Percentiles rank a stretch among this genome's conserved stretches.
phyloP scores from a whole-genome alignment of 2,797 vertebrate species.

The Anguilla pacifica region DNA sequence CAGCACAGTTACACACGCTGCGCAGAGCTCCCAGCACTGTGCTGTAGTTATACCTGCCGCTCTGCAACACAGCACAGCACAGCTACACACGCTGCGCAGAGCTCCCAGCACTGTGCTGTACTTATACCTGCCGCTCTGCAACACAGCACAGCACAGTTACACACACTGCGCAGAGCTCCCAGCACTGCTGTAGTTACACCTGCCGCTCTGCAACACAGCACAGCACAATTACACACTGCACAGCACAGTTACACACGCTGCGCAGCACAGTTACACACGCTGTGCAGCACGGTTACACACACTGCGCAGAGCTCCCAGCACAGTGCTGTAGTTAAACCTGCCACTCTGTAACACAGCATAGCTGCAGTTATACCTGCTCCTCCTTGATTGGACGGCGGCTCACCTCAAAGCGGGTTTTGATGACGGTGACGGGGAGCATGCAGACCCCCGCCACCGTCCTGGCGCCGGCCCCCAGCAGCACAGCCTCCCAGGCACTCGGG shows the following conservation, averaged over 20 bases:
- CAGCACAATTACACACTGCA: too few relatives aligned
- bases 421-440: constrained; percentile 91
- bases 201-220: constrained; percentile 50
- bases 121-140: not conserved
- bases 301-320: too few relatives aligned
- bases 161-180: constrained; percentile 41
- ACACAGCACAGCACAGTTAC: constrained; percentile 32
- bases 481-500: constrained; percentile 78
- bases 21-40: too few relatives aligned
- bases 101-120: not conserved
- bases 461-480: constrained; percentile 84
- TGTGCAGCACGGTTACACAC: constrained; percentile 26
- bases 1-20: constrained; percentile 27
- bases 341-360: constrained; percentile 51
- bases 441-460: constrained; percentile 83
- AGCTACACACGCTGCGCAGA: too few relatives aligned
- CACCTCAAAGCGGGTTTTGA: constrained; percentile 95
- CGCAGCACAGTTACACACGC: not conserved
- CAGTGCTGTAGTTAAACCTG: not conserved
- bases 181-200: constrained; percentile 81
- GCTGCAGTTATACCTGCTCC: constrained; percentile 75
- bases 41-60: not conserved
- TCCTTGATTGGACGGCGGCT: constrained; percentile 37
- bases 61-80: not conserved
- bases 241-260: constrained; percentile 30